These are phyloP conservation scores for Reinhardtius hippoglossoides DNA, from an alignment of 2,113 vertebrate genomes.

Conservation along the genomic window DNA sequence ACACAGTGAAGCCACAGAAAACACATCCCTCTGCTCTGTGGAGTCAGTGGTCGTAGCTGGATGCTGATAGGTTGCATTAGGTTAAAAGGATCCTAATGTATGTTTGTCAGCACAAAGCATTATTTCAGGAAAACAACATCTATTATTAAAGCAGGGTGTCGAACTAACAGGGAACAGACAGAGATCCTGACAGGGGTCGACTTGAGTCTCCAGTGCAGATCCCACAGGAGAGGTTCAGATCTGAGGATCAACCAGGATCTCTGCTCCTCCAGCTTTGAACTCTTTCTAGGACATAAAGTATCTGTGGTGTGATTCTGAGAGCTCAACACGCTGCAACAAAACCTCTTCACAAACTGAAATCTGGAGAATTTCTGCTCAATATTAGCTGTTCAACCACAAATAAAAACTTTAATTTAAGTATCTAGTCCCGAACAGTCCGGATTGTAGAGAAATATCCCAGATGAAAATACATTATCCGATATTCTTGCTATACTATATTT, in stretches of 20 bases:
- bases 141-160: constrained; percentile 76
- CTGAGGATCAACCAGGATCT: constrained; percentile 8
- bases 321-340: background rate
- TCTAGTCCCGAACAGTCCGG: background rate
- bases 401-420: background rate
- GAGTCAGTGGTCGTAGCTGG: constrained; percentile 50
- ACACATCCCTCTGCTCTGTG: constrained; percentile 41
- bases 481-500: no score
- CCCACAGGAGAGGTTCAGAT: constrained; percentile 41
- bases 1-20: constrained; percentile 31
- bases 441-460: background rate
- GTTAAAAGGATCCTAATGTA: constrained; percentile 77
- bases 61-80: constrained; percentile 66
- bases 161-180: constrained; percentile 41
- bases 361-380: no score
- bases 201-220: constrained; percentile 44
- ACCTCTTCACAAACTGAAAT: background rate
- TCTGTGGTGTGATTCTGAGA: background rate
- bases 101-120: constrained; percentile 65
- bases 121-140: constrained; percentile 77
- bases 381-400: background rate
- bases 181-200: constrained; percentile 44
- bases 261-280: background rate
- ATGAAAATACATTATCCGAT: background rate
- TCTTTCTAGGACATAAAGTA: background rate